Percentiles rank a stretch among this genome's conserved stretches.
phyloP scores from a whole-genome alignment of 2,797 vertebrate species.

The Gymnopithys bicolor region DNA sequence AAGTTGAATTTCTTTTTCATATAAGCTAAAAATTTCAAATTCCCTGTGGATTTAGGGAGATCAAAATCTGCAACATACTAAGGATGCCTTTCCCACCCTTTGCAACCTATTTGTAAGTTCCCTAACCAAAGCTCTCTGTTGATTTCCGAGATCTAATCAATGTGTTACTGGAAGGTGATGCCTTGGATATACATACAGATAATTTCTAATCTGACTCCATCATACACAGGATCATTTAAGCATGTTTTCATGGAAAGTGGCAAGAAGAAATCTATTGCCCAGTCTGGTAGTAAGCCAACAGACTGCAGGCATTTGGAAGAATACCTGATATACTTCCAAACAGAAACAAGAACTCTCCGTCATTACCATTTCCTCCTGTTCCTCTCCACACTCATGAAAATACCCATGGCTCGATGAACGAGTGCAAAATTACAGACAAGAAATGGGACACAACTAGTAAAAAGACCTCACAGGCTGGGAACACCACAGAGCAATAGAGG shows the following conservation, averaged over 20 bases:
- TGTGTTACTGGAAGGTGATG: neutral
- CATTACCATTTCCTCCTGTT: neutral
- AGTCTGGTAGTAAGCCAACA: neutral
- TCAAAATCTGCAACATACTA: neutral
- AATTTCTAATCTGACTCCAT: neutral
- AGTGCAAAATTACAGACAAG: neutral
- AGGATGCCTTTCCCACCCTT: neutral
- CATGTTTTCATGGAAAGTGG: neutral
- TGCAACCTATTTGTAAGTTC: neutral
- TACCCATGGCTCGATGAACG: neutral
- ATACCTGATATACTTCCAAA: neutral
- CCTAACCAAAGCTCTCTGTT: neutral
- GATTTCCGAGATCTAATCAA: neutral
- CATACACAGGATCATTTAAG: neutral
- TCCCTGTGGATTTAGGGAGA: neutral
- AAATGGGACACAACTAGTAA: neutral
- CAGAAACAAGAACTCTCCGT: neutral
- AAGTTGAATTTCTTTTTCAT: slow-evolving; percentile 3
- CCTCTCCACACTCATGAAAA: neutral
- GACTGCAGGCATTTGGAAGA: neutral
- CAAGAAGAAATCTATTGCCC: neutral
- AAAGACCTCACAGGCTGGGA: neutral
- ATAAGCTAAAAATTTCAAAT: slow-evolving; percentile 26
- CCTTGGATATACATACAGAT: neutral
- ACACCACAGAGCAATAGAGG: neutral